phyloP scores from a whole-genome alignment of 2,888 invertebrate species.

The Crepidodera aurea region DNA sequence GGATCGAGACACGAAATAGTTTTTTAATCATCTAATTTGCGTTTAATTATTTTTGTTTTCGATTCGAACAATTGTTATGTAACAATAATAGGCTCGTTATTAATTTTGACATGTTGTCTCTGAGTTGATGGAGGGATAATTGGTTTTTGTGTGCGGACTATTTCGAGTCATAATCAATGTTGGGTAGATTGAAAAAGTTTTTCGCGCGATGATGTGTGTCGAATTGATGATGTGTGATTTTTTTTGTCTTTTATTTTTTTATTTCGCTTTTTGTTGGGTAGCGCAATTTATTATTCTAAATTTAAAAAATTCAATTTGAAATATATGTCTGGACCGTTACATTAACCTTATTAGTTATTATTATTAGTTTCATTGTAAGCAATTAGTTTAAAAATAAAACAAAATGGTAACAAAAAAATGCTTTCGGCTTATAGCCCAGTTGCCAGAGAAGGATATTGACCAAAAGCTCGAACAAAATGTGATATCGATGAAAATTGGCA shows the following conservation, averaged over 20 bases:
- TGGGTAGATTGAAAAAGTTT: constrained; percentile 25
- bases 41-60: constrained; percentile 42
- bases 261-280: not conserved
- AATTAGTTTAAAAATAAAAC: no score
- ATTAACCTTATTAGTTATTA: no score
- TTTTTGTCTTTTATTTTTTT: not conserved
- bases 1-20: constrained; percentile 47
- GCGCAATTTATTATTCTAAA: no score
- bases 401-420: no score
- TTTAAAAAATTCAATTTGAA: no score
- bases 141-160: constrained; percentile 24
- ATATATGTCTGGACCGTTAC: no score
- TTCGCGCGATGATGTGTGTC: constrained; percentile 2
- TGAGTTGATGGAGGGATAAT: constrained; percentile 22
- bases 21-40: constrained; percentile 49
- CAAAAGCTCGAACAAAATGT: no score
- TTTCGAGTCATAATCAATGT: constrained; percentile 23
- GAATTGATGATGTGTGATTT: not conserved
- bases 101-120: constrained; percentile 33
- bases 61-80: constrained; percentile 27
- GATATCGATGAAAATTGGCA: no score
- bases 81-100: constrained; percentile 31
- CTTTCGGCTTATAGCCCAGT: no score
- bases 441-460: no score
- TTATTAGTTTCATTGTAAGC: no score